Evolutionary conservation across 2,888 invertebrate species (phyloP).

Genomic region (Liposcelis brunnea): DNA sequence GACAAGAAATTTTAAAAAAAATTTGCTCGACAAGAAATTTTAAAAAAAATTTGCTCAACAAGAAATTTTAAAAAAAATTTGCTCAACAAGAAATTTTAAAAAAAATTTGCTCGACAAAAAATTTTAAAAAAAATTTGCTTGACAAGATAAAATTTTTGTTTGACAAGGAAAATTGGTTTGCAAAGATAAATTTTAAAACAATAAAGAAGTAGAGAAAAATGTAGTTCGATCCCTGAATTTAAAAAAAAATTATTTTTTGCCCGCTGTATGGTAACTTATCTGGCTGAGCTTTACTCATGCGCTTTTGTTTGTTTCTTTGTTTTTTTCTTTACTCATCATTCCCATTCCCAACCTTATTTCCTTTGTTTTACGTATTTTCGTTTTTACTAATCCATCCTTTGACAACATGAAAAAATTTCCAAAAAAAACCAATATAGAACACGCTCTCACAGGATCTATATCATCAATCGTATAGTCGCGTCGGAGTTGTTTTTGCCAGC

Average conservation of each 20-base stretch:
- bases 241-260: too few relatives aligned
- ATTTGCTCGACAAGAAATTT: too few relatives aligned
- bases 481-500: slow-evolving; percentile 81
- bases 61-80: too few relatives aligned
- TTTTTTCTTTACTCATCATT: neutral
- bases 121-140: neutral
- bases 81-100: too few relatives aligned
- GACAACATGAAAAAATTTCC: neutral
- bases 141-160: too few relatives aligned
- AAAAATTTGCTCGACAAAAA: neutral
- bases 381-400: slow-evolving; percentile 1
- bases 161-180: too few relatives aligned
- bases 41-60: too few relatives aligned
- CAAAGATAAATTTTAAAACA: too few relatives aligned
- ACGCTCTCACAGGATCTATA: slow-evolving; percentile 66
- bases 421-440: slow-evolving; percentile 27
- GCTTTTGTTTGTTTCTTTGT: slow-evolving; percentile 2
- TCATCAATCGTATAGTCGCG: slow-evolving; percentile 79
- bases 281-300: neutral
- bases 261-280: neutral
- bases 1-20: too few relatives aligned
- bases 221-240: too few relatives aligned
- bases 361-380: neutral
- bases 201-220: too few relatives aligned
- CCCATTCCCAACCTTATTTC: too few relatives aligned